Percentiles rank a stretch among this genome's conserved stretches.
Evolutionary conservation across 2,113 vertebrate species (phyloP).

Genomic region (Chaetorhynchus papuensis): DNA sequence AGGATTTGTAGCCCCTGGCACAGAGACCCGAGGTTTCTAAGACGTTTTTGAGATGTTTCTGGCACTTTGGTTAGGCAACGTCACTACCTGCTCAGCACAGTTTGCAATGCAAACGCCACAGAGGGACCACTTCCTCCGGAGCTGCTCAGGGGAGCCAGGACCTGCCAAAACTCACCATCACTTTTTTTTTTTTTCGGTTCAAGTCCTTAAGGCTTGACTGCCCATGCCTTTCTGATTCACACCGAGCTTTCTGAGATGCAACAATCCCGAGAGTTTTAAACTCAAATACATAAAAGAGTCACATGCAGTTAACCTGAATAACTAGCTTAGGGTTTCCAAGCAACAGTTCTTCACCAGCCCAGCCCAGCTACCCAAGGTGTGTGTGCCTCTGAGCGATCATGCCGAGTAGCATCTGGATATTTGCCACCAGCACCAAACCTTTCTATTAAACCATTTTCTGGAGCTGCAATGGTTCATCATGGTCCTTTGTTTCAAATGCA

Average conservation of each 20-base stretch:
- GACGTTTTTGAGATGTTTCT: background rate
- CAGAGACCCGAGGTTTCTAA: background rate
- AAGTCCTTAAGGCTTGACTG: background rate
- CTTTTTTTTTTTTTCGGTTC: background rate
- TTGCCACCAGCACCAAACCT: background rate
- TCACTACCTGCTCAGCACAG: background rate
- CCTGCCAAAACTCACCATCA: background rate
- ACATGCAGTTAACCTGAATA: background rate
- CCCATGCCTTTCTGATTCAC: background rate
- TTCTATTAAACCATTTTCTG: background rate
- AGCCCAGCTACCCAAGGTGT: background rate
- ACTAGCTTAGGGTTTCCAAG: background rate
- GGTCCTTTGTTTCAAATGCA: background rate
- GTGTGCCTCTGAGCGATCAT: background rate
- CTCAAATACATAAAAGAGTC: background rate
- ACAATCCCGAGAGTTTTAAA: background rate
- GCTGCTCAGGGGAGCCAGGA: background rate
- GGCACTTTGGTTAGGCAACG: background rate
- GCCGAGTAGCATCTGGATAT: background rate
- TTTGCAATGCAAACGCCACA: background rate
- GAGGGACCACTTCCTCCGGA: background rate
- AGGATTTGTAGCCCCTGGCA: background rate
- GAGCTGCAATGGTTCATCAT: background rate
- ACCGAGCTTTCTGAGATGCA: background rate
- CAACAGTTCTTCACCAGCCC: background rate